phyloP scores from a whole-genome alignment of 2,888 invertebrate genomes.

The Dysmachus trigonus region DNA sequence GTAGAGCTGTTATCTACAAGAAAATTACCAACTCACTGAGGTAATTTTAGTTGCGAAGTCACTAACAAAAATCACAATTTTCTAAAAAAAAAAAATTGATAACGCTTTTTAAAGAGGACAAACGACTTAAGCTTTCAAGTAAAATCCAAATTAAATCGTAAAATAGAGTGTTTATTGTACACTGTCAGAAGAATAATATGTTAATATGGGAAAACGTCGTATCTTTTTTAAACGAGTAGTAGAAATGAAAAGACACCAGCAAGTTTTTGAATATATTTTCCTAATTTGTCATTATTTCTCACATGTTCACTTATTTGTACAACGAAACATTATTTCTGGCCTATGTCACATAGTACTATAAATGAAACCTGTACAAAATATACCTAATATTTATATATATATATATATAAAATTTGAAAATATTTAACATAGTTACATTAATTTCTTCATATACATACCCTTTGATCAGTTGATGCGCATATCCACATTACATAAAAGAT shows the following conservation, averaged over 20 bases:
- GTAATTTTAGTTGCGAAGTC: not conserved
- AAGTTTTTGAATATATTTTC: slow-evolving; percentile 19
- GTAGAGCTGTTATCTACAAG: not conserved
- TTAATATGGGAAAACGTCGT: not conserved
- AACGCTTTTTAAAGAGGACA: not conserved
- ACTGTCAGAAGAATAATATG: not conserved
- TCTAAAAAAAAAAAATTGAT: not conserved
- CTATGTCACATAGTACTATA: not conserved
- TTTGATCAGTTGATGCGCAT: not conserved
- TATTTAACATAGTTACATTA: slow-evolving; percentile 14
- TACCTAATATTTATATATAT: not conserved
- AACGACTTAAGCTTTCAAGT: not conserved
- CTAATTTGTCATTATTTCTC: slow-evolving; percentile 1
- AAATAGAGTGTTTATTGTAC: not conserved
- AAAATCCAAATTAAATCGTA: not conserved
- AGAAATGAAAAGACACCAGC: not conserved
- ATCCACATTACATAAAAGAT: not conserved
- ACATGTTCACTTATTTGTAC: not conserved
- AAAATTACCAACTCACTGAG: not conserved
- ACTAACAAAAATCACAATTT: not conserved
- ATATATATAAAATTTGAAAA: slow-evolving; percentile 17
- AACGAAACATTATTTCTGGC: not conserved
- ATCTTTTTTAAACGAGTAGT: not conserved
- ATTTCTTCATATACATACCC: not conserved
- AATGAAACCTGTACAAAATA: slow-evolving; percentile 36